Conservation (phyloP, 2,888 invertebrate genomes). For the Desoria tigrina region DNA sequence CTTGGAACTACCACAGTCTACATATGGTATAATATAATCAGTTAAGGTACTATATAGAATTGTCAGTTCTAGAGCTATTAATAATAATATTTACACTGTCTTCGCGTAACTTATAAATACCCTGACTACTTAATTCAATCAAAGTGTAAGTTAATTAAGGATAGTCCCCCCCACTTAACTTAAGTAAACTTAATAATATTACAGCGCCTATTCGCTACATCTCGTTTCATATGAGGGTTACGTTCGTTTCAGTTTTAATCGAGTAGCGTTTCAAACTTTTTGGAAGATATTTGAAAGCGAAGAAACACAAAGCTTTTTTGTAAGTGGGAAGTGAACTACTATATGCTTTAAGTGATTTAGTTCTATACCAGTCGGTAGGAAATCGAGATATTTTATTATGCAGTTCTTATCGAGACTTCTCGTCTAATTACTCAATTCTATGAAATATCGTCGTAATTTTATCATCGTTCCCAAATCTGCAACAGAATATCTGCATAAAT, state of each 20-base stretch:
- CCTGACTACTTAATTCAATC: slow-evolving; percentile 1
- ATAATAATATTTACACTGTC: background rate
- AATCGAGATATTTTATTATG: no score
- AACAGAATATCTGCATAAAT: no score
- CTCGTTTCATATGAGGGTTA: background rate
- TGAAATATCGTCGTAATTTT: no score
- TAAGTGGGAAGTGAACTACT: background rate
- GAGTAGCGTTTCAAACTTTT: background rate
- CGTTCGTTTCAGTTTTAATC: background rate
- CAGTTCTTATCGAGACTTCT: no score
- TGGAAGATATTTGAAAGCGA: no score
- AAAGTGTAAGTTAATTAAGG: background rate
- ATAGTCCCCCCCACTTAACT: background rate
- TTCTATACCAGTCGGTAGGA: no score
- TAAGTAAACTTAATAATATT: background rate
- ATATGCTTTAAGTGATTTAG: background rate
- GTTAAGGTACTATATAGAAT: slow-evolving; percentile 19
- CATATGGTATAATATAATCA: slow-evolving; percentile 10
- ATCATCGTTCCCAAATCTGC: no score
- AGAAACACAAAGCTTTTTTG: no score
- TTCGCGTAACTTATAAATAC: background rate
- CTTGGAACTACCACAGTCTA: slow-evolving; percentile 13
- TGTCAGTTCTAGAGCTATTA: slow-evolving; percentile 18
- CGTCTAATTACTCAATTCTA: no score
- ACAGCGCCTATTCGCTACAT: background rate